Base-by-base conservation (phyloP, 2,113 vertebrate genomes). In the Ochotona curzoniae region DNA sequence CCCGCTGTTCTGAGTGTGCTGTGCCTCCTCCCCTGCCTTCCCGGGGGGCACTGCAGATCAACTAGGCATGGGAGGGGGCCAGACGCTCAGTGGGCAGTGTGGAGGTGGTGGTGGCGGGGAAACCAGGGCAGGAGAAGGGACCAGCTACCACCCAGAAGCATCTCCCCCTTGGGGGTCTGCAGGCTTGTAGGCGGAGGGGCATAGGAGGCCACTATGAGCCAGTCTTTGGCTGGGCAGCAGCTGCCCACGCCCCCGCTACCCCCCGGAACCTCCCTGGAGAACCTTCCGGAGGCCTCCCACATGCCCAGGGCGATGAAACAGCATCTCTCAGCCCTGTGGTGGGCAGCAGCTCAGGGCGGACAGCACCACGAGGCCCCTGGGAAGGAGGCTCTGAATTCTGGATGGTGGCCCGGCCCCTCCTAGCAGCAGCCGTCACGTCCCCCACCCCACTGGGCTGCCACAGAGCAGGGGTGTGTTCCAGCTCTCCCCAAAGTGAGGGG, bases 1-100 rank as follows among this genome's bases (percentile, higher is more conserved):
- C 97, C 97, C 95, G 96, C 97, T 96, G 96, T 97, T 96, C 96
- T 95, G 96, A 96, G 97, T 94, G 95, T n/a, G 51, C 93, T 94
- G 94, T 9, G 91, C 96, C 95, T 90, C 97, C 97, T 96, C 96
- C 97, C 91, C 90, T 84, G 83, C 89, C 80, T 96, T 93, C 88
- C 92, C 44, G 47, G 87, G 90, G 95, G 94, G 95, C 74, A 96
- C 95, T 95, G 94, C 83, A 94, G 94, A 85, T 78, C 54, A 96
- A 95, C 91, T 95, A 93, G 93, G 57, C 76, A 96, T 30, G 38
- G 87, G 93, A 87, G 89, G 94, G 94, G 87, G 86, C 89, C 80
- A 83, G 82, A 35, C 86, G 86, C 75, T 18, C 23, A 20, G 91
- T 91, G 94, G 79, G 87, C 95, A 93, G 80, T 25, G 35, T 44